These are phyloP conservation scores for Denticeps clupeoides DNA, from an alignment of 2,797 vertebrate species.

Conservation along the genomic window DNA sequence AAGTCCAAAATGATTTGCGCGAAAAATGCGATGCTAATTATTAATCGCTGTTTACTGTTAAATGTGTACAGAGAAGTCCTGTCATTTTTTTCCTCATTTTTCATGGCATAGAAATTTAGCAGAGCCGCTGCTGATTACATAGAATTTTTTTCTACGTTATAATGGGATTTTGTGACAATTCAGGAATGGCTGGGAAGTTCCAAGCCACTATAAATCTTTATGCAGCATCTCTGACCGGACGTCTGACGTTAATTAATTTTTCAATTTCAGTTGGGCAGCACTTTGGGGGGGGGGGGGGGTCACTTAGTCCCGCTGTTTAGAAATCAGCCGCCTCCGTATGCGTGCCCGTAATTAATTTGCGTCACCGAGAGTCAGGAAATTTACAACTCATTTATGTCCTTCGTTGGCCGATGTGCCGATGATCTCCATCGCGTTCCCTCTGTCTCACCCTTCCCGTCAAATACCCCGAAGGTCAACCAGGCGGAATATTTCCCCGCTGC, in stretches of 20 bases:
- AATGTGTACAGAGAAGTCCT: too few species aligned
- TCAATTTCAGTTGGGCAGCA: conserved; percentile 19
- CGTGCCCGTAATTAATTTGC: conserved; percentile 32
- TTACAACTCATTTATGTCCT: conserved; percentile 30
- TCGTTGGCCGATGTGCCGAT: conserved; percentile 26
- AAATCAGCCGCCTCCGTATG: conserved; percentile 11
- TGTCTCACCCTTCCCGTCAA: conserved; percentile 25
- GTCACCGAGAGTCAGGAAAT: conserved; percentile 22
- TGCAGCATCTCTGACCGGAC: conserved; percentile 12
- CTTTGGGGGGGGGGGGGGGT: conserved; percentile 30
- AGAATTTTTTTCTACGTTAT: conserved; percentile 8
- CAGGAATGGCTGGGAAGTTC: background rate
- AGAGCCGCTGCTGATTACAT: too few species aligned
- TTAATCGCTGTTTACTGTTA: too few species aligned
- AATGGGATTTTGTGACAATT: conserved; percentile 5
- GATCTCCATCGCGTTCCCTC: conserved; percentile 27
- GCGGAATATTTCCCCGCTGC: too few species aligned
- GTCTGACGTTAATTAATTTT: conserved; percentile 26
- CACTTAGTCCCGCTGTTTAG: conserved; percentile 19
- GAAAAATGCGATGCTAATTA: too few species aligned
- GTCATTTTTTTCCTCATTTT: too few species aligned
- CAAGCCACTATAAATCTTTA: conserved; percentile 6
- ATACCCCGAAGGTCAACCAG: conserved; percentile 21
- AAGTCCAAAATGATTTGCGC: too few species aligned
- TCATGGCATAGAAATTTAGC: too few species aligned